Conservation (phyloP, 2,888 invertebrate genomes). For the Cheilosia soror region DNA sequence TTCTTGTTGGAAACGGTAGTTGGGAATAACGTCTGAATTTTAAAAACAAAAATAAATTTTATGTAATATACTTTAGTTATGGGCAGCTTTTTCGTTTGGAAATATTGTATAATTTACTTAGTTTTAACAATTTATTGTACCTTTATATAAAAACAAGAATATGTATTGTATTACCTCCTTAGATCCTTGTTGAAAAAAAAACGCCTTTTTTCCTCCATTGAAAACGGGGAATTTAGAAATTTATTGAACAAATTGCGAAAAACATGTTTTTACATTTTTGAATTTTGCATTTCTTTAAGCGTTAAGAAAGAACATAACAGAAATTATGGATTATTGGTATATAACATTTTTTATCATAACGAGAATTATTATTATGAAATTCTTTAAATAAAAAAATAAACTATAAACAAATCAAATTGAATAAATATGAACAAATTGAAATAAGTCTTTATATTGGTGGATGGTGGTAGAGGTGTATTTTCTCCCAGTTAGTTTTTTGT, state of each 20-base stretch:
- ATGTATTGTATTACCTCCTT: slow-evolving; percentile 63
- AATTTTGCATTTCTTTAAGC: slow-evolving; percentile 34
- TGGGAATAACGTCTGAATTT: slow-evolving; percentile 15
- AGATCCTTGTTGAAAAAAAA: slow-evolving; percentile 58
- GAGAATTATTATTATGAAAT: slow-evolving; percentile 59
- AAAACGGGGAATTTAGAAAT: slow-evolving; percentile 20
- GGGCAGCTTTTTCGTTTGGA: slow-evolving; percentile 26
- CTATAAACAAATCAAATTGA: slow-evolving; percentile 61
- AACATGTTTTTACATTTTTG: slow-evolving; percentile 28
- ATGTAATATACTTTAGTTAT: slow-evolving; percentile 46
- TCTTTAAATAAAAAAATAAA: slow-evolving; percentile 64
- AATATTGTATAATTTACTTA: slow-evolving; percentile 57
- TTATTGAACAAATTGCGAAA: slow-evolving; percentile 8
- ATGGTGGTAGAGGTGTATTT: not conserved
- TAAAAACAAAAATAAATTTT: slow-evolving; percentile 15
- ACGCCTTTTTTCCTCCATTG: slow-evolving; percentile 24
- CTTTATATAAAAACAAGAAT: slow-evolving; percentile 42
- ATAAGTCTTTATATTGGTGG: not conserved
- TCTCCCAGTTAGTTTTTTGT: too few species aligned
- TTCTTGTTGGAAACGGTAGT: slow-evolving; percentile 13
- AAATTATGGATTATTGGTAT: slow-evolving; percentile 47
- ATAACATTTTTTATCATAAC: slow-evolving; percentile 51
- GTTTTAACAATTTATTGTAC: slow-evolving; percentile 61
- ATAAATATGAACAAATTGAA: slow-evolving; percentile 82
- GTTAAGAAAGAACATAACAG: slow-evolving; percentile 19